Conservation (phyloP, 1,140 invertebrate genomes). For the Goniozus legneri region DNA sequence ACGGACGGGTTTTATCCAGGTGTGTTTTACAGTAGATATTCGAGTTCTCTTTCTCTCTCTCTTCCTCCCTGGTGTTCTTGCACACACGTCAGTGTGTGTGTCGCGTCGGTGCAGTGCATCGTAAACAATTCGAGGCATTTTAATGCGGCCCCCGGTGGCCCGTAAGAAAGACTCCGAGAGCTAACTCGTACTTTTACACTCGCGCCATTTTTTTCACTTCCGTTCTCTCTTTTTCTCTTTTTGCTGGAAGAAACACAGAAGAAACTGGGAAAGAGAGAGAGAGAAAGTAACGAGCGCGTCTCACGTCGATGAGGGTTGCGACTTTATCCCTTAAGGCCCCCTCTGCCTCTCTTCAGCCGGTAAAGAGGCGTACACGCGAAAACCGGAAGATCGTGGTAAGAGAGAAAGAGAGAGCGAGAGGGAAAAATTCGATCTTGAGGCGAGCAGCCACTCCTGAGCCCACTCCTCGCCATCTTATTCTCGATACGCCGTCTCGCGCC, state of each 20-base stretch:
- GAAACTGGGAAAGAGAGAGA: slow-evolving; percentile 13
- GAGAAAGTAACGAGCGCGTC: slow-evolving; percentile 7
- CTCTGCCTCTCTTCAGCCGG: slow-evolving; percentile 25
- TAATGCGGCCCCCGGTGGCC: slow-evolving; percentile 30
- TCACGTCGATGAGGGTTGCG: neutral
- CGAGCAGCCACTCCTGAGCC: slow-evolving; percentile 19
- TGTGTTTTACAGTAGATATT: slow-evolving; percentile 32
- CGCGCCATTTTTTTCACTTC: slow-evolving; percentile 14
- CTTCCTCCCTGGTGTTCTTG: too few species aligned
- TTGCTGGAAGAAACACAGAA: slow-evolving; percentile 11
- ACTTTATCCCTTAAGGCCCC: slow-evolving; percentile 29
- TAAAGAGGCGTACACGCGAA: slow-evolving; percentile 24
- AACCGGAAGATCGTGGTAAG: too few species aligned
- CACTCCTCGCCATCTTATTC: slow-evolving; percentile 19
- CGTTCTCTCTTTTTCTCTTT: too few species aligned
- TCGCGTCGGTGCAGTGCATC: slow-evolving; percentile 9
- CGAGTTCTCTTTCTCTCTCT: too few species aligned
- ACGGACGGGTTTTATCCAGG: slow-evolving; percentile 24
- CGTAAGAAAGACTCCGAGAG: slow-evolving; percentile 28
- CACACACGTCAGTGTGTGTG: slow-evolving; percentile 2
- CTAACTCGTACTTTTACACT: slow-evolving; percentile 19
- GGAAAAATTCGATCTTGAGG: slow-evolving; percentile 31
- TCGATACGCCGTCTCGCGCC: slow-evolving; percentile 11
- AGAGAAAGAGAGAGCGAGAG: too few species aligned
- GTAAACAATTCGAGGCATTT: slow-evolving; percentile 39